Evolutionary conservation across 1,140 invertebrate species (phyloP), one percentile per base, ranked within the genome.

Genomic region (Papilio polyxenes): DNA sequence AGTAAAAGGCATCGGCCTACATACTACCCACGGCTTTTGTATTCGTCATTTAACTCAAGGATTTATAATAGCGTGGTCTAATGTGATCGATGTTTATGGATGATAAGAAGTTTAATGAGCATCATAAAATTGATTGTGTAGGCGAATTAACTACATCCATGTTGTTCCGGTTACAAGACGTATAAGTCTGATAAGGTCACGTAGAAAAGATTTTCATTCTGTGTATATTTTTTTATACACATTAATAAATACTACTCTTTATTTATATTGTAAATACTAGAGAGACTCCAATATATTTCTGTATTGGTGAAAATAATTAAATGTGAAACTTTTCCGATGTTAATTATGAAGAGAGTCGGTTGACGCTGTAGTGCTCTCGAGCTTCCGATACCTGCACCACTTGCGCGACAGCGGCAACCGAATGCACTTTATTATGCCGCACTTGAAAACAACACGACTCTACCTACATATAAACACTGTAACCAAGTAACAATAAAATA

Each of bases 351-450:
- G n/a, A 51, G 75, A 23, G 48, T 17, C 75, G 10, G 48, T 9
- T 84, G 82, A 17, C 80, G 62, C 53, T 80, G 62, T 80, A 62
- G 82, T 75, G 81, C 82, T 82, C 85, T 88, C 83, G 82, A 85
- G 78, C 69, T 59, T 81, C 76, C 78, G 83, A 86, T 85, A 84
- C 83, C 82, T 77, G 81, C 77, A 79, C 80, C 83, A 85, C 69
- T 82, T 82, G 65, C 62, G 72, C 72, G 69, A 69, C 44, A 23
- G 48, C 53, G 72, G 44, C 51, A 49, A 75, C 69, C 44, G 78
- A 69, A n/a, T 81, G 48, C 56, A 69, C 62, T 74, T 75, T 81
- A 81, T 81, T 40, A 81, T 76, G 17, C 56, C 74, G 72, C 31
- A 76, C 81, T 81, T 44, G 81, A 72, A 59, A 40, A 62, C 80